Evolutionary conservation across 1,140 invertebrate genomes (phyloP), one percentile per base, ranked within the genome.

Genomic region (Thaumetopoea pityocampa): DNA sequence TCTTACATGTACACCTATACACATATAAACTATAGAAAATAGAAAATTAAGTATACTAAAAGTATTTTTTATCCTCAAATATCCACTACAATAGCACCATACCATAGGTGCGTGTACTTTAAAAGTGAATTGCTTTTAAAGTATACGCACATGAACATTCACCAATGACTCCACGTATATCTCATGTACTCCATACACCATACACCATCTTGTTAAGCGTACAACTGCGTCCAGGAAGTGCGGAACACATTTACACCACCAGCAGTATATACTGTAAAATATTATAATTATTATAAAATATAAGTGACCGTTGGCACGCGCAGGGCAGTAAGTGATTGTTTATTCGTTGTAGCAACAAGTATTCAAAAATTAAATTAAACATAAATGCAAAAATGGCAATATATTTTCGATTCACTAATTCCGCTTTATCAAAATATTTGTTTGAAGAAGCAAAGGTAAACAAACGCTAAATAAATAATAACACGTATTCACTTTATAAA

Each of bases 351-450:
- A 48, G 40, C 53, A 46, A 61, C 55, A 57, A 52, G 59, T 67
- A 58, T 59, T 69, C 49, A 62, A 69, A 59, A 56, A 66, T 67
- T 68, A 70, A 68, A 60, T 60, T 57, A 60, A 71, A 64, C 65
- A 70, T 78, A 83, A 83, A 83, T 83, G 78, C 78, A 79, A 71
- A 71, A 78, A 83, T 81, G 79, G 79, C 79, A 83, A 79, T 69
- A 70, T 66, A 64, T 60, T 58, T 63, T 66, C 57, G 53, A 62
- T 63, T 68, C 45, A 51, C 45, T 58, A 55, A 50, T 61, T 60
- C 40, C 30, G 33, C 48, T 50, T 38, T 53, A 54, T 45, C 26
- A 38, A 48, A 57, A 50, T 47, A 35, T 42, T 59, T 36, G 22
- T 51, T 40, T 50, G 48, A 37, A 56, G 54, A 62, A 59, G 51